Conservation (phyloP, 53 echinoderm and acorn worm genomes). For the Echinometra lucunter region DNA sequence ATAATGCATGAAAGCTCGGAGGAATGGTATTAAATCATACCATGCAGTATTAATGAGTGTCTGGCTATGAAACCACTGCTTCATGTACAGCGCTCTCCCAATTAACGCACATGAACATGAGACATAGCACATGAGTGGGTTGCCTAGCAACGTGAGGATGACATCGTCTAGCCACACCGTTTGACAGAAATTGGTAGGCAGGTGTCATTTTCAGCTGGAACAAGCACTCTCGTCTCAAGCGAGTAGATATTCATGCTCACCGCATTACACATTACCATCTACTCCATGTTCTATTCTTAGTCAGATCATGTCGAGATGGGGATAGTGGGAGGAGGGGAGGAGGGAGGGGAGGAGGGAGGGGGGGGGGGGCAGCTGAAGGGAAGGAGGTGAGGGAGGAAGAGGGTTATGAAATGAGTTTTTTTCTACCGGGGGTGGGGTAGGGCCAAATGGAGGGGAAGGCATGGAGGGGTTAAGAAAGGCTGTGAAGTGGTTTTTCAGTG, state of each 20-base stretch:
- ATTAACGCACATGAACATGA: not conserved
- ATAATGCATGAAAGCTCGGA: not conserved
- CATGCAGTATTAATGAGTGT: not conserved
- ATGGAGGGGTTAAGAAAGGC: too few species aligned
- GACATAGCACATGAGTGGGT: not conserved
- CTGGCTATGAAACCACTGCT: not conserved
- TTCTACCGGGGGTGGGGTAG: too few species aligned
- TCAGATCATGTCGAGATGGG: not conserved
- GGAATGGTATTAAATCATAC: not conserved
- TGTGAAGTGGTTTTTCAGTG: too few species aligned
- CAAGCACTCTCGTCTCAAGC: not conserved
- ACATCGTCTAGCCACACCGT: not conserved
- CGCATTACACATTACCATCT: not conserved
- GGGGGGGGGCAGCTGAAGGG: too few species aligned
- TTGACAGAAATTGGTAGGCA: slow-evolving; percentile 18
- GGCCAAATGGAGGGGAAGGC: too few species aligned
- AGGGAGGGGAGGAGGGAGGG: too few species aligned
- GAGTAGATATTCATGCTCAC: not conserved
- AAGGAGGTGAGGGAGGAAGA: too few species aligned
- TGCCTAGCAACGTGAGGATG: not conserved
- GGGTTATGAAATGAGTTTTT: too few species aligned
- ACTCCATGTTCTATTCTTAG: not conserved
- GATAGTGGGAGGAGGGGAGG: too few species aligned
- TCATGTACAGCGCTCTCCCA: not conserved
- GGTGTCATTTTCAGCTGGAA: slow-evolving; percentile 44